Evolutionary conservation across 2,797 vertebrate species (phyloP).

Genomic region (Echeneis naucrates): DNA sequence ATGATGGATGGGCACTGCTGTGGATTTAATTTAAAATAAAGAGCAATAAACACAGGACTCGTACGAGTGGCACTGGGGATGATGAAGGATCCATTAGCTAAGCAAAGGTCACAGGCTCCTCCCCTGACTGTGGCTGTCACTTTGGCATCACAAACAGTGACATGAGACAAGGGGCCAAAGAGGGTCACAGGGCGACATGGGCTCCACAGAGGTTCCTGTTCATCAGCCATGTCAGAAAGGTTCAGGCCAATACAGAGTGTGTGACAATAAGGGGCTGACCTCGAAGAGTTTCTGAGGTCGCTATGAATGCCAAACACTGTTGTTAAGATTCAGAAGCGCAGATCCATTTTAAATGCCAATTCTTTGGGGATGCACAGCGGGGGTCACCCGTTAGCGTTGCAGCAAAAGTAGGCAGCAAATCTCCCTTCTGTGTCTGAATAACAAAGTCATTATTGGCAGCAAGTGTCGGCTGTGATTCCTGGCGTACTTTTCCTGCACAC

Average conservation of each 20-base stretch:
- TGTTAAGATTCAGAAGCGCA: constrained; percentile 83
- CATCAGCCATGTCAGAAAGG: constrained; percentile 81
- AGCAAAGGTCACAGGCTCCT: constrained; percentile 89
- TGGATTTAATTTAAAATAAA: constrained; percentile 87
- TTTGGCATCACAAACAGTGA: constrained; percentile 62
- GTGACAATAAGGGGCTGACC: constrained; percentile 25
- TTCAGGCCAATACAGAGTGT: constrained; percentile 80
- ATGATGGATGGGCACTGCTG: constrained; percentile 83
- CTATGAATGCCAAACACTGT: constrained; percentile 36
- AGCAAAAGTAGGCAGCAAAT: constrained; percentile 14
- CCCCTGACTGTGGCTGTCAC: constrained; percentile 81
- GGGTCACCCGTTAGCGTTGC: constrained; percentile 16
- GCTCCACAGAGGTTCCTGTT: constrained; percentile 68
- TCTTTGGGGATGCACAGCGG: constrained; percentile 24
- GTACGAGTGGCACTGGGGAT: constrained; percentile 70
- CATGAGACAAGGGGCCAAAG: constrained; percentile 70
- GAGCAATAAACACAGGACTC: constrained; percentile 81
- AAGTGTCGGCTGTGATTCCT: constrained; percentile 12
- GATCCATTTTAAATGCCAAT: constrained; percentile 64
- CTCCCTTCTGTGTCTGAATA: constrained; percentile 15
- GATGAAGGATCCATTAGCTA: constrained; percentile 87
- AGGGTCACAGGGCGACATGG: constrained; percentile 74
- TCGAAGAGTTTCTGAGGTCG: constrained; percentile 15
- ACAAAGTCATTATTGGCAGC: constrained; percentile 14
- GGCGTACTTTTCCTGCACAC: background rate